Conservation (phyloP, 30 jellyfish, hydroid and myxozoan genomes). For the Aurelia coerulea region DNA sequence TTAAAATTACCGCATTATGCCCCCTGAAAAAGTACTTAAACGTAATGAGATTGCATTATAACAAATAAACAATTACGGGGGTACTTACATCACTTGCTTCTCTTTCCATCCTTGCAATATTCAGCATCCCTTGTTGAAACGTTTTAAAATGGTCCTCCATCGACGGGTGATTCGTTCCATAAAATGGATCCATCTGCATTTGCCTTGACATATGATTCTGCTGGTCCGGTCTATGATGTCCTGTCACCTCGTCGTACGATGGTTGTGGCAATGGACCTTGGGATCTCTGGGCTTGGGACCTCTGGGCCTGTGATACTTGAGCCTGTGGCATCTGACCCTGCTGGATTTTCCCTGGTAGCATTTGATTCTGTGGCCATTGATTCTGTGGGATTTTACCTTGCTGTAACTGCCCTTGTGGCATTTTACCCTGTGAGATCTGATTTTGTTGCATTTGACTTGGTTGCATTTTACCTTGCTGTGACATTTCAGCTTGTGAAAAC, state of each 20-base stretch:
- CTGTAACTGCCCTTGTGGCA: constrained; percentile 3
- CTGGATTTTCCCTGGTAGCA: constrained; percentile 12
- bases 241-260: neutral
- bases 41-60: too few species aligned
- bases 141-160: constrained; percentile 8
- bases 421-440: constrained; percentile 2
- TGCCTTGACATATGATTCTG: neutral
- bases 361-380: constrained; percentile 4
- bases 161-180: neutral
- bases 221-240: constrained; percentile 4
- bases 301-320: constrained; percentile 3
- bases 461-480: neutral
- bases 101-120: constrained; percentile 36
- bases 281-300: constrained; percentile 17
- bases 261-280: constrained; percentile 16
- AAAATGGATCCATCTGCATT: neutral
- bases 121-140: constrained; percentile 48
- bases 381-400: neutral
- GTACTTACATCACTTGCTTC: constrained; percentile 25
- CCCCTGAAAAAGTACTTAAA: too few species aligned
- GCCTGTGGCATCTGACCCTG: constrained; percentile 20
- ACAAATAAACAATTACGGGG: too few species aligned
- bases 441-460: neutral
- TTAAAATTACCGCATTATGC: too few species aligned
- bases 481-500: too few species aligned